Conservation (phyloP, 1,140 invertebrate species). For the Caenorhabditis brenneri region DNA sequence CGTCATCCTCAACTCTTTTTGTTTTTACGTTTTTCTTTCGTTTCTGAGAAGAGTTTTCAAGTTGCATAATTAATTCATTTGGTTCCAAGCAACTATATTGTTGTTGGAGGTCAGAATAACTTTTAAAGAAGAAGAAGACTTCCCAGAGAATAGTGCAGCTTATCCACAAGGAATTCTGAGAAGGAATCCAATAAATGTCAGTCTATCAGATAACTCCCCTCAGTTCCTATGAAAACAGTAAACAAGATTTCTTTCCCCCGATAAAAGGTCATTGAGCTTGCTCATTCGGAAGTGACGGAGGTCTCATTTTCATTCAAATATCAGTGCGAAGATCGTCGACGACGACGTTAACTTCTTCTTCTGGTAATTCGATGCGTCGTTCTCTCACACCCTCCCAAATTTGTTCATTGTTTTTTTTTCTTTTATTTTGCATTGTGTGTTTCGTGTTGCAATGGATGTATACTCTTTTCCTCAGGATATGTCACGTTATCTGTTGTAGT, state of each 20-base stretch:
- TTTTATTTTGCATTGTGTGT: background rate
- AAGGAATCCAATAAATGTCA: too few relatives aligned
- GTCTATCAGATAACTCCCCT: too few relatives aligned
- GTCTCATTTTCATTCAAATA: background rate
- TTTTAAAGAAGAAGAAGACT: too few relatives aligned
- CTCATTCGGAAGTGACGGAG: slow-evolving; percentile 1
- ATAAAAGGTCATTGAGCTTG: background rate
- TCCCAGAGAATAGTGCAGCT: too few relatives aligned
- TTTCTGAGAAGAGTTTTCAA: too few relatives aligned
- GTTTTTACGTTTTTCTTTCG: background rate
- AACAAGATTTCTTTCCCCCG: too few relatives aligned
- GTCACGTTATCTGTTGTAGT: background rate
- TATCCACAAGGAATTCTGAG: too few relatives aligned
- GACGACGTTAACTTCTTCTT: background rate
- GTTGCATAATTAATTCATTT: too few relatives aligned
- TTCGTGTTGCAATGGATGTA: slow-evolving; percentile 8
- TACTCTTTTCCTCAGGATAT: background rate
- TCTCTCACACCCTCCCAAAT: slow-evolving; percentile 18
- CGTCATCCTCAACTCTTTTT: background rate
- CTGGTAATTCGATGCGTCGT: background rate
- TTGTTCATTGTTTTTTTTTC: background rate
- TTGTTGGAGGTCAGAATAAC: too few relatives aligned
- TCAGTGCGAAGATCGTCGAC: slow-evolving; percentile 25
- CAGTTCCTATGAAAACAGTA: background rate
- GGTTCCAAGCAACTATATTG: too few relatives aligned